Base-by-base conservation (phyloP, 2,797 vertebrate species). In the Toxotes lorentzi region DNA sequence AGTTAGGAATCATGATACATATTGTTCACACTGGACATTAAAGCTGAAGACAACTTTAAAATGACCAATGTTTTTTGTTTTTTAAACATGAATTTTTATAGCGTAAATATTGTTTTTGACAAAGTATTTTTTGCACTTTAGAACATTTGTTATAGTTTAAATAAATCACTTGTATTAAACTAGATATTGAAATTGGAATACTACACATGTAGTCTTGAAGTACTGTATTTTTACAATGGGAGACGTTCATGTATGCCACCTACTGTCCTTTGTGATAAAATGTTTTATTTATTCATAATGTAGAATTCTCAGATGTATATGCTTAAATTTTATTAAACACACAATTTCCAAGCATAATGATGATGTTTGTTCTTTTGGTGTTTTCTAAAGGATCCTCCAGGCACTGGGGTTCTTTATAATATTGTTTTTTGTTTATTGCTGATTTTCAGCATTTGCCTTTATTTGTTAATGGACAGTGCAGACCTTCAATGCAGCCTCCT, bases 81-180 rank as follows among this genome's bases (percentile, higher is more conserved):
- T 71, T 89, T 40, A 45, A 84, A 89, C 65, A 63, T 80, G 41
- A 82, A 83, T 88, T 92, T 91, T 85, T 90, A 86, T 87, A 85
- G 79, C 43, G 54, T 75, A 70, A 34, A 45, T 85, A 57, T 72
- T 83, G 76, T 83, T 85, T 84, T 88, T 76, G 82, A 78, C 67
- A 58, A 84, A 51, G 69, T 91, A 63, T 76, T 83, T 86, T 89
- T 86, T 95, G 95, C 94, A 96, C 95, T 95, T 95, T 95, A 93
- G 91, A 93, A 30, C 47, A 77, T 84, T 91, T 93, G 86, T 93
- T 91, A 84, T 88, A 88, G 78, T 90, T 86, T 73, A 21, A 88
- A 81, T 89, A 75, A 81, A 88, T 83, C 73, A 85, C 86, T 90
- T 87, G 76, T 93, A 91, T 85, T 88, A 66, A 85, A 88, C 91